These are phyloP conservation scores for Sinella curviseta DNA, from an alignment of 1,140 invertebrate species.

Conservation along the genomic window DNA sequence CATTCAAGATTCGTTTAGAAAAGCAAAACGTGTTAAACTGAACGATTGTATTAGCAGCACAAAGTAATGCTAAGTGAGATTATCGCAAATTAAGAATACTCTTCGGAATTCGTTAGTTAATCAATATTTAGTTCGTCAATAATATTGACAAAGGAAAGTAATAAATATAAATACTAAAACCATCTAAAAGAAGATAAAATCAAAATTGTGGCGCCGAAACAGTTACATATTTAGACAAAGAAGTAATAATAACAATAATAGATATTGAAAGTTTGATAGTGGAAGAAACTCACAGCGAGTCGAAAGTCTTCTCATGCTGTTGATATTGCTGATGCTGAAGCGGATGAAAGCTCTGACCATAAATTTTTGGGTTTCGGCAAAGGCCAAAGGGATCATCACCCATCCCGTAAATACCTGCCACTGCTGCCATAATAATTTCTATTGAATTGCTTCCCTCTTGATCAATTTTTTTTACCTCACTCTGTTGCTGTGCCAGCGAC, in stretches of 20 bases:
- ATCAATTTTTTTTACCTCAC: neutral
- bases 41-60: too few species aligned
- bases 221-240: neutral
- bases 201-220: too few species aligned
- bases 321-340: conserved; percentile 34
- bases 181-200: too few species aligned
- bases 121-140: too few species aligned
- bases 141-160: too few species aligned
- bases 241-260: neutral
- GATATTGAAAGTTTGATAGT: neutral
- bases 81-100: too few species aligned
- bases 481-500: too few species aligned
- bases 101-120: too few species aligned
- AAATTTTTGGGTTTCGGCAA: conserved; percentile 44
- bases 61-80: too few species aligned
- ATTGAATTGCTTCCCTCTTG: neutral
- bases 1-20: too few species aligned
- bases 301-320: conserved; percentile 36
- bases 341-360: conserved; percentile 44
- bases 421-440: conserved; percentile 42
- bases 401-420: conserved; percentile 49
- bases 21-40: too few species aligned
- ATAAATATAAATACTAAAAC: too few species aligned
- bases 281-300: conserved; percentile 40
- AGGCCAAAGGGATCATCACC: conserved; percentile 48